These are phyloP conservation scores for Drosophila trapezifrons DNA, from an alignment of 1,140 invertebrate species.

Conservation along the genomic window DNA sequence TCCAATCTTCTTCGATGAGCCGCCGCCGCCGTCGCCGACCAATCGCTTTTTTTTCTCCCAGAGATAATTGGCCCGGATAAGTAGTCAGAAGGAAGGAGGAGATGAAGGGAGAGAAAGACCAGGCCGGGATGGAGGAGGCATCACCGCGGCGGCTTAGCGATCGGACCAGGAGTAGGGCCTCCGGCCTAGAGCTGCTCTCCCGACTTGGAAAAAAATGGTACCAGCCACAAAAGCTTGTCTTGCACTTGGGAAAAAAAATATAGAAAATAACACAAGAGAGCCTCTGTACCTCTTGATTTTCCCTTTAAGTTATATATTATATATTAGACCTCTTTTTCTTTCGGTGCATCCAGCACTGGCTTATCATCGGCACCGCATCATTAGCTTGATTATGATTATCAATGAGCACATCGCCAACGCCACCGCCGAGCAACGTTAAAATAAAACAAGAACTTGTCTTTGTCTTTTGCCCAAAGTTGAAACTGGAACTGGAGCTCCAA, in stretches of 20 bases:
- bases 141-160: slow-evolving; percentile 46
- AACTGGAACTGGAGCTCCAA: slow-evolving; percentile 25
- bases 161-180: slow-evolving; percentile 19
- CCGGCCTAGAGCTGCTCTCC: slow-evolving; percentile 29
- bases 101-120: background rate
- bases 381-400: slow-evolving; percentile 83
- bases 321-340: slow-evolving; percentile 7
- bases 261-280: background rate
- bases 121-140: slow-evolving; percentile 46
- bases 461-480: slow-evolving; percentile 31
- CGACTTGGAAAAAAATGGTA: slow-evolving; percentile 11
- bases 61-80: slow-evolving; percentile 76
- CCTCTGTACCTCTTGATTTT: no score
- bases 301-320: no score
- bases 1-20: slow-evolving; percentile 66
- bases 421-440: slow-evolving; percentile 46
- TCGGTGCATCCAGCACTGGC: slow-evolving; percentile 33
- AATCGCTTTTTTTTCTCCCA: slow-evolving; percentile 61
- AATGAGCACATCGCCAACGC: slow-evolving; percentile 73
- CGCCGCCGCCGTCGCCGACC: slow-evolving; percentile 16
- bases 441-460: slow-evolving; percentile 50
- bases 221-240: slow-evolving; percentile 1
- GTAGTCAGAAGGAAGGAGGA: slow-evolving; percentile 5
- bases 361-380: slow-evolving; percentile 76
- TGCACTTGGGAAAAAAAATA: slow-evolving; percentile 10